These are phyloP conservation scores for Netelia inedita DNA, from an alignment of 2,888 invertebrate species.

Conservation along the genomic window DNA sequence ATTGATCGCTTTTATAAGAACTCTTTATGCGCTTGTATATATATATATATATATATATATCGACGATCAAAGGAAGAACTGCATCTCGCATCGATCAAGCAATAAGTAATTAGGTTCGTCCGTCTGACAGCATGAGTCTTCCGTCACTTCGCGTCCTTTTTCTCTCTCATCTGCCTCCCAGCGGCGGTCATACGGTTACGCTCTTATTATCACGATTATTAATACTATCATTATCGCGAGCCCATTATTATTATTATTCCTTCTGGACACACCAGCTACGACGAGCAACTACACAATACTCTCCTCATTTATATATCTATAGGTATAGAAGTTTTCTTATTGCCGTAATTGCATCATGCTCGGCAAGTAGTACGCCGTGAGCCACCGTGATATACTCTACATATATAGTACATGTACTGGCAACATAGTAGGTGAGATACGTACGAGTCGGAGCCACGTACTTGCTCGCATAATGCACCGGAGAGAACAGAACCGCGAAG, in stretches of 20 bases:
- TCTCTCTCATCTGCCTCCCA: constrained; percentile 48
- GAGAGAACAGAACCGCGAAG: neutral
- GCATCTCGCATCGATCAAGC: constrained; percentile 48
- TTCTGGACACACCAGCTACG: constrained; percentile 64
- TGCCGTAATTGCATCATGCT: constrained; percentile 64
- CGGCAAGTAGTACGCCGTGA: constrained; percentile 50
- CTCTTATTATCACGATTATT: constrained; percentile 73
- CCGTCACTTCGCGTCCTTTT: constrained; percentile 58
- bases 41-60: neutral
- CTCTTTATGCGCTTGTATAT: neutral
- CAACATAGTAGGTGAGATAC: constrained; percentile 50
- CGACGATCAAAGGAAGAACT: constrained; percentile 12
- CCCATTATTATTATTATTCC: constrained; percentile 67
- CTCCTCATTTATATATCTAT: constrained; percentile 17
- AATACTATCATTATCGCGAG: constrained; percentile 69
- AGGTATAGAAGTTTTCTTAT: constrained; percentile 32
- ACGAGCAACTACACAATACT: constrained; percentile 44
- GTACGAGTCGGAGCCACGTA: constrained; percentile 38
- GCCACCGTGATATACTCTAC: constrained; percentile 33
- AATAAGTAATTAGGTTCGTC: constrained; percentile 60
- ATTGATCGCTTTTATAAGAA: neutral
- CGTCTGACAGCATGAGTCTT: constrained; percentile 55
- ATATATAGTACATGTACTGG: constrained; percentile 14
- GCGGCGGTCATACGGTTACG: constrained; percentile 57
- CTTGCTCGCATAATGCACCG: constrained; percentile 49